These are phyloP conservation scores for Heliconius ismenius DNA, from an alignment of 2,888 invertebrate species.

Conservation along the genomic window DNA sequence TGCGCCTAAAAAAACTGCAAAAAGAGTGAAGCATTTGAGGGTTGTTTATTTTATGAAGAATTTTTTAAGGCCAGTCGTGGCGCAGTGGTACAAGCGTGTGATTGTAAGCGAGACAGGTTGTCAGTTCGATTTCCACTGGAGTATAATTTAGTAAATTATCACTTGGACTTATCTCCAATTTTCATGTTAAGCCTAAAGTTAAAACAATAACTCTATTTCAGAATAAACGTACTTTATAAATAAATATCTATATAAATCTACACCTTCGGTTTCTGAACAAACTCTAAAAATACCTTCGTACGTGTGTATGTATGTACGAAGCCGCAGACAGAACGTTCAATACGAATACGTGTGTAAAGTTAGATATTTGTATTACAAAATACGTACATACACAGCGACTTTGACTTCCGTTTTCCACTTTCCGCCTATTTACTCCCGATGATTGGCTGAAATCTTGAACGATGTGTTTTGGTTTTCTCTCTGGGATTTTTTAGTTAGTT, in stretches of 20 bases:
- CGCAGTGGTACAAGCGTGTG: too few species aligned
- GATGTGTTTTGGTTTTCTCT: not conserved
- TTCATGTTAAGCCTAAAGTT: not conserved
- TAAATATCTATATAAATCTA: not conserved
- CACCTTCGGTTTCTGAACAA: not conserved
- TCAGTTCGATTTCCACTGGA: too few species aligned
- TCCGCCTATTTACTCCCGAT: constrained; percentile 11
- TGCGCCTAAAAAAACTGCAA: not conserved
- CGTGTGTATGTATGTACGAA: not conserved
- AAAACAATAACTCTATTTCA: too few species aligned
- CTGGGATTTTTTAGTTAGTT: too few species aligned
- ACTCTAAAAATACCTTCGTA: not conserved
- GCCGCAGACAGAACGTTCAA: not conserved
- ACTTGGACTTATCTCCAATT: not conserved
- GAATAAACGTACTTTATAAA: too few species aligned
- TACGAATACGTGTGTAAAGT: not conserved
- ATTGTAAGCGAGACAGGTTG: too few species aligned
- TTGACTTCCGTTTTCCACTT: constrained; percentile 18
- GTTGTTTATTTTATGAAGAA: not conserved
- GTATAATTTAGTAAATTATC: not conserved
- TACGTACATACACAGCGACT: not conserved
- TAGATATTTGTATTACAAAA: constrained; percentile 1
- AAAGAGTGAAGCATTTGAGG: not conserved
- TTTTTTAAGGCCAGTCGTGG: not conserved
- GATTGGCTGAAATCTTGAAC: constrained; percentile 13